Evolutionary conservation across 2,888 invertebrate species (phyloP), one percentile per base, ranked within the genome.

Genomic region (Diarsia dahlii): DNA sequence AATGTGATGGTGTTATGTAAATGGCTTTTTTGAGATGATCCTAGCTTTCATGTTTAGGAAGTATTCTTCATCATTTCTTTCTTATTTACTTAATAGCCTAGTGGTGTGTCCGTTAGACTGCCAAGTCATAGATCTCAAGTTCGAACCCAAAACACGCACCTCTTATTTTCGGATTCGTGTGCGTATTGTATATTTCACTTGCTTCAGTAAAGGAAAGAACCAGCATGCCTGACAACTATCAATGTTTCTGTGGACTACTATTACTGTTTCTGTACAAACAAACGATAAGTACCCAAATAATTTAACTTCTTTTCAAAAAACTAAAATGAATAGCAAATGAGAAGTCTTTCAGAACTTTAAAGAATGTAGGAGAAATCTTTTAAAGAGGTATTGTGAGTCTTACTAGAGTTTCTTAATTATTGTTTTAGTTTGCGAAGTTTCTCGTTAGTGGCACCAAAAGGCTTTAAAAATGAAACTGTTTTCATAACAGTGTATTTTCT

Each of bases 341-440:
- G 54, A 52, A 73, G 60, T 52, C 39, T 48, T 74, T 71, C n/a
- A 66, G 64, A 69, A 74, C 67, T 18, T 39, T 69, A 76, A 75
- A 73, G 81, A 60, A 65, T 45, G 12, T 71, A 74, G 13, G n/a
- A 52, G 67, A 71, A 71, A 77, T 74, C 34, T 73, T 80, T 76
- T 86, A 69, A 58, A 54, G n/a, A 60, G 46, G 58, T 70, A 76
- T 86, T 86, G 80, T 84, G 71, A 78, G 56, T 34, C 67, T 48
- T 64, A 39, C 69, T 66, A 52, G 63, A 81, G 71, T 81, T 89
- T 88, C 86, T 85, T 85, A 84, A 87, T 86, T 76, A 88, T 86
- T 86, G 81, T 86, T 87, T 80, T 80, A 82, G 83, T 86, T 69
- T 80, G 85, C 84, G 80, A 82, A 86, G 87, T 86, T 89, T 88